These are phyloP conservation scores for Pomatorhinus ruficollis DNA, from an alignment of 2,113 vertebrate genomes.

Conservation along the genomic window DNA sequence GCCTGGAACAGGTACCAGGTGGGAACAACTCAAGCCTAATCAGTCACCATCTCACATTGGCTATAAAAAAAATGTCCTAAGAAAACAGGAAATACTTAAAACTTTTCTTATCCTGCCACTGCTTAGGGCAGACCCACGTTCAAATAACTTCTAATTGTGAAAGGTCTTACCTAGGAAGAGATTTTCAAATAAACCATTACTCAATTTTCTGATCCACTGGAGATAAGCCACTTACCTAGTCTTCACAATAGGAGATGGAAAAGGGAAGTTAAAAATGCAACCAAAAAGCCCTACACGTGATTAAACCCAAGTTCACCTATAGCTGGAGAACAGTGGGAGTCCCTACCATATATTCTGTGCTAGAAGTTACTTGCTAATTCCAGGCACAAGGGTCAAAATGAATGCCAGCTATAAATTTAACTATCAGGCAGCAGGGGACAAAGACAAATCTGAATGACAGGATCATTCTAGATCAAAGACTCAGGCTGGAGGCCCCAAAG, in stretches of 20 bases:
- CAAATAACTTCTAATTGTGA: not conserved
- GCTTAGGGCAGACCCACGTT: not conserved
- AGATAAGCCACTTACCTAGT: not conserved
- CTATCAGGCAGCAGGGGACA: not conserved
- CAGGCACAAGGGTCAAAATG: conserved; percentile 21
- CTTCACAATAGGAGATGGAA: not conserved
- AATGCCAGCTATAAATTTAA: conserved; percentile 27
- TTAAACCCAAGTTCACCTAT: not conserved
- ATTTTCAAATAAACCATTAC: not conserved
- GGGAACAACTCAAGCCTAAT: not conserved
- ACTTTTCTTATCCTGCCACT: not conserved
- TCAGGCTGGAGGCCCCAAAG: not conserved
- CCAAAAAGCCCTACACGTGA: not conserved
- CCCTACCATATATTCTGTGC: not conserved
- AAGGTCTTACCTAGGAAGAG: not conserved
- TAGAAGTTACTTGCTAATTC: not conserved
- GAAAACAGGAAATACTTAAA: not conserved
- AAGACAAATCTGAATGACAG: conserved; percentile 30
- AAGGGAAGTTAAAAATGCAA: not conserved
- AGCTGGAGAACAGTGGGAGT: not conserved
- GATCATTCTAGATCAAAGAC: not conserved
- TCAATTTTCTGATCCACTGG: not conserved
- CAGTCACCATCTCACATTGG: not conserved
- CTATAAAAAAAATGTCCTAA: not conserved
- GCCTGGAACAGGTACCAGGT: not conserved